Percentiles rank a stretch among this genome's conserved stretches.
phyloP scores from a whole-genome alignment of 53 echinoderm and acorn worm genomes.

The Astropecten irregularis region DNA sequence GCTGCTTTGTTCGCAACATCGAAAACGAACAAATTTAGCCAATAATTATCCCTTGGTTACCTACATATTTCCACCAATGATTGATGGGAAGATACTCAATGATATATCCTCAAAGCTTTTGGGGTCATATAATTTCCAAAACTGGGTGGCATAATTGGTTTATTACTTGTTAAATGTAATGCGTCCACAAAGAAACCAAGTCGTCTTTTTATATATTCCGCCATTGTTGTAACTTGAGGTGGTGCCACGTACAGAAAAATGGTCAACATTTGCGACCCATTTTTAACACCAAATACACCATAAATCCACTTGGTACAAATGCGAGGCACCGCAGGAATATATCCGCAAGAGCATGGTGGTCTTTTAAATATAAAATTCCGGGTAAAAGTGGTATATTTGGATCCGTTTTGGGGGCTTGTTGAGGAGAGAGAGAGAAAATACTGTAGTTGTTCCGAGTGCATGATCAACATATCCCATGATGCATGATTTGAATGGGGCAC shows the following conservation, averaged over 20 bases:
- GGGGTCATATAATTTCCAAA: constrained; percentile 36
- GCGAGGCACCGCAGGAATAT: constrained; percentile 44
- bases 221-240: constrained; percentile 56
- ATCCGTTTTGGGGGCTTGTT: constrained; percentile 39
- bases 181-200: constrained; percentile 52
- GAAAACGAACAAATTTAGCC: constrained; percentile 19
- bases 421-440: background rate
- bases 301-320: constrained; percentile 37
- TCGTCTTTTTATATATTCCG: constrained; percentile 47
- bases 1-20: constrained; percentile 40
- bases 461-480: constrained; percentile 59
- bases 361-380: constrained; percentile 57
- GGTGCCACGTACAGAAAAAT: constrained; percentile 26
- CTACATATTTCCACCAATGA: constrained; percentile 29
- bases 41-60: background rate
- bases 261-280: constrained; percentile 41
- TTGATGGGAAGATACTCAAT: constrained; percentile 29
- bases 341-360: constrained; percentile 53
- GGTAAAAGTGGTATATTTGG: constrained; percentile 54
- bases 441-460: background rate
- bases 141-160: constrained; percentile 51
- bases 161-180: constrained; percentile 49
- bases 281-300: constrained; percentile 51
- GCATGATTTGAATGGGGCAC: background rate
- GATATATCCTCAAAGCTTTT: constrained; percentile 41